A percentile compares a stretch with the other conserved stretches of the same genome.
These are phyloP conservation scores for Aplocera efformata DNA, from an alignment of 2,888 invertebrate genomes.

Conservation along the genomic window DNA sequence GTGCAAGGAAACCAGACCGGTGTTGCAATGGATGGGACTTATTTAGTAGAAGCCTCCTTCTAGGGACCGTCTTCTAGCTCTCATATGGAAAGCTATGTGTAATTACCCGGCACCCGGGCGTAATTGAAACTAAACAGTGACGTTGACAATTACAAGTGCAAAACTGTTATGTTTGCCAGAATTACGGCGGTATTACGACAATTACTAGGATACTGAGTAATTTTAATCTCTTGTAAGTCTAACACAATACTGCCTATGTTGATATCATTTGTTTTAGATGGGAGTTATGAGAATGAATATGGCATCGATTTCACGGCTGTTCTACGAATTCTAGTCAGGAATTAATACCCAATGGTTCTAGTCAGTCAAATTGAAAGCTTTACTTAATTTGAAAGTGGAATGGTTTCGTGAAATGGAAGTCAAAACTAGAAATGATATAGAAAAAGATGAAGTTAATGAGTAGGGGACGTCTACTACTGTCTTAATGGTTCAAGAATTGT, in stretches of 20 bases:
- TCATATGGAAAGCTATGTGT: conserved; percentile 68
- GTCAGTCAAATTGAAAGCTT: conserved; percentile 19
- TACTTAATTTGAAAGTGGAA: conserved; percentile 13
- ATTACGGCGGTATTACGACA: conserved; percentile 33
- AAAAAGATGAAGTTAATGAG: conserved; percentile 3
- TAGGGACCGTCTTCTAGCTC: conserved; percentile 74
- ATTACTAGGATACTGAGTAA: conserved; percentile 68
- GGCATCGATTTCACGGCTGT: conserved; percentile 23
- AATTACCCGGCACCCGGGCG: conserved; percentile 25
- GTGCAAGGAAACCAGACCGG: conserved; percentile 90
- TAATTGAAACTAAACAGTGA: conserved; percentile 24
- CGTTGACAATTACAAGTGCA: conserved; percentile 14
- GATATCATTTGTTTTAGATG: conserved; percentile 58
- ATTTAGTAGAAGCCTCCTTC: conserved; percentile 92
- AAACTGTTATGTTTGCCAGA: conserved; percentile 17
- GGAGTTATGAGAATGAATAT: conserved; percentile 24
- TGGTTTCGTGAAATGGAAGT: conserved; percentile 24
- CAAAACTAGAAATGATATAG: conserved; percentile 13
- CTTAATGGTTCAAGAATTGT: neutral
- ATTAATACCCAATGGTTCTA: conserved; percentile 24
- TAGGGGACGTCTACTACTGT: neutral
- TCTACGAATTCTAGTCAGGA: conserved; percentile 23
- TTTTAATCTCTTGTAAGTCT: conserved; percentile 57
- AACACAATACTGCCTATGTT: conserved; percentile 73
- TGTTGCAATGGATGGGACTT: conserved; percentile 91